Conservation (phyloP, 2,888 invertebrate genomes). For the Tipula unca region DNA sequence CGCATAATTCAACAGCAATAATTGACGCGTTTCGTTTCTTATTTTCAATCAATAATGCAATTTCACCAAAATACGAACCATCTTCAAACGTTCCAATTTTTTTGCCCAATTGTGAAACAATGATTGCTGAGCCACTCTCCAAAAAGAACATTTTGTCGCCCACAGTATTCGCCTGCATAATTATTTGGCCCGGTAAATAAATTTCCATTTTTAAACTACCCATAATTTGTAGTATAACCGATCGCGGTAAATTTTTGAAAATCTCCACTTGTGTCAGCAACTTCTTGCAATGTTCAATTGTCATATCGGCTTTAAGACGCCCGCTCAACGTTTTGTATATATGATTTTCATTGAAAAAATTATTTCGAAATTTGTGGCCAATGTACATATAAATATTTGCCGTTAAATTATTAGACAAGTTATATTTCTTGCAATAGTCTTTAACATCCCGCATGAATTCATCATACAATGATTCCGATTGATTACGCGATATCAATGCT, state of each 20-base stretch:
- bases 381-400: constrained; percentile 42
- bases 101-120: constrained; percentile 26
- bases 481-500: constrained; percentile 24
- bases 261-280: constrained; percentile 48
- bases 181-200: constrained; percentile 47
- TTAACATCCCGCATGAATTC: constrained; percentile 42
- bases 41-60: constrained; percentile 39
- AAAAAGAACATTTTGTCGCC: constrained; percentile 52
- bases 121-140: constrained; percentile 47
- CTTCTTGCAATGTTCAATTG: constrained; percentile 47
- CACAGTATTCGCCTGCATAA: constrained; percentile 43
- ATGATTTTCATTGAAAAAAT: constrained; percentile 44
- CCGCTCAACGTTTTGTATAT: constrained; percentile 44
- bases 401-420: constrained; percentile 39
- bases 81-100: constrained; percentile 35
- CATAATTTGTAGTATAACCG: constrained; percentile 45
- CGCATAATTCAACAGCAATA: constrained; percentile 40
- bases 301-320: constrained; percentile 39
- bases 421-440: constrained; percentile 43
- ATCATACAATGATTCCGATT: constrained; percentile 42
- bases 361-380: constrained; percentile 44
- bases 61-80: constrained; percentile 46
- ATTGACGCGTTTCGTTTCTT: constrained; percentile 37
- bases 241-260: constrained; percentile 45
- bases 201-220: constrained; percentile 44